These are phyloP conservation scores for Pycnonotus jocosus DNA, from an alignment of 2,113 vertebrate species.

Conservation along the genomic window DNA sequence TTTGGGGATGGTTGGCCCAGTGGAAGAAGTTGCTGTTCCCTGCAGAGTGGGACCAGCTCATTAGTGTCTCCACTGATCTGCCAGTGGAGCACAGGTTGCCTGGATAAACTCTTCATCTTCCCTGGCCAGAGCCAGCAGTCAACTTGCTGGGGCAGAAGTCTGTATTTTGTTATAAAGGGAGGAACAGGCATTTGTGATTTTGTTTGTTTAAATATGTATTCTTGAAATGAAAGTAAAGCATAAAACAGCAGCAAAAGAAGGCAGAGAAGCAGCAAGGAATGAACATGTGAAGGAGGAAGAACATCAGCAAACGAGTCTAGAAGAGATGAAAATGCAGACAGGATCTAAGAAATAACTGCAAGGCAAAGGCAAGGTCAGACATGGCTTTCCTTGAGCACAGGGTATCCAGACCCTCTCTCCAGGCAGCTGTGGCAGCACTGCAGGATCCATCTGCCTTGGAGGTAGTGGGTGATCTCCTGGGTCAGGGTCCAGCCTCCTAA, in stretches of 20 bases:
- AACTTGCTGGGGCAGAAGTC: neutral
- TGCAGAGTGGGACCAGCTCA: neutral
- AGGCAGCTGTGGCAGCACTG: neutral
- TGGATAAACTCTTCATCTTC: neutral
- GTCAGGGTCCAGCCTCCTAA: neutral
- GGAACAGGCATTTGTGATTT: neutral
- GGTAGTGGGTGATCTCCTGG: neutral
- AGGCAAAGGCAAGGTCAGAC: neutral
- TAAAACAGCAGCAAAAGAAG: neutral
- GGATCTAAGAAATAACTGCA: neutral
- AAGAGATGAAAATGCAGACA: neutral
- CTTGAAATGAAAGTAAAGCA: neutral
- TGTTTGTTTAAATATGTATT: neutral
- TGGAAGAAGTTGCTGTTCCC: neutral
- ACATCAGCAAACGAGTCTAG: neutral
- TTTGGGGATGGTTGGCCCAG: neutral
- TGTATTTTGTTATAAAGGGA: neutral
- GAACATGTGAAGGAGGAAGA: neutral
- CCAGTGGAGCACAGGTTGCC: neutral
- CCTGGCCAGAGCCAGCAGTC: neutral
- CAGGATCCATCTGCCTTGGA: accelerated
- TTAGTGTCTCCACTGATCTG: neutral
- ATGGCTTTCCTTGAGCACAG: neutral
- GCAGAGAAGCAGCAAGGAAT: neutral
- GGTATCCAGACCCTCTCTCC: neutral